Conservation (phyloP, 2,888 invertebrate species). For the Phasia obesa region DNA sequence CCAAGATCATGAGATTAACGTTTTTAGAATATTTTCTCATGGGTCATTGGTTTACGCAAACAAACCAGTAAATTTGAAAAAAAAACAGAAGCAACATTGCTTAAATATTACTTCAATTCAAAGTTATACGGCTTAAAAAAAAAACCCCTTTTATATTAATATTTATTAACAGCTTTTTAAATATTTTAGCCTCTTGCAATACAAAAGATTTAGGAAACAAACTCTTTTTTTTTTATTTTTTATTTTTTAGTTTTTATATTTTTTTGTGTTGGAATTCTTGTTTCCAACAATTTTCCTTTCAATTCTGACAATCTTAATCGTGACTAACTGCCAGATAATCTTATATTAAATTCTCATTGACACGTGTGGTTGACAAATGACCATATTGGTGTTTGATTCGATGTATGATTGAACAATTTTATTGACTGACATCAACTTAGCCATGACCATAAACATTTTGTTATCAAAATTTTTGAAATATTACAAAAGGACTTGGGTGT, state of each 20-base stretch:
- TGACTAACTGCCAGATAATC: constrained; percentile 53
- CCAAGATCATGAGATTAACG: too few species aligned
- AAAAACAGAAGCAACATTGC: too few species aligned
- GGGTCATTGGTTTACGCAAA: too few species aligned
- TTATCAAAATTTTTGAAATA: constrained; percentile 11
- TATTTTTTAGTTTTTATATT: not conserved
- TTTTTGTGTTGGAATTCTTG: too few species aligned
- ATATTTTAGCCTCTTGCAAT: not conserved
- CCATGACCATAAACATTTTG: not conserved
- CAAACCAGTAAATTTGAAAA: too few species aligned
- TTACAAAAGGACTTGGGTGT: not conserved
- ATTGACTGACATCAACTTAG: constrained; percentile 15
- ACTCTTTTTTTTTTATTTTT: not conserved
- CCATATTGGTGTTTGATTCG: constrained; percentile 45
- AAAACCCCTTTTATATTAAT: too few species aligned
- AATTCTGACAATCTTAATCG: constrained; percentile 41
- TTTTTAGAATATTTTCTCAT: too few species aligned
- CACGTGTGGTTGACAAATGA: constrained; percentile 57
- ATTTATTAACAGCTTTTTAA: too few species aligned
- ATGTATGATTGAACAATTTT: constrained; percentile 46
- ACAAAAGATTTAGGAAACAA: constrained; percentile 13
- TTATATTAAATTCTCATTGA: constrained; percentile 40
- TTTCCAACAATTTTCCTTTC: constrained; percentile 42
- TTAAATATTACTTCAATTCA: too few species aligned
- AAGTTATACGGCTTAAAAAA: too few species aligned